Conservation (phyloP, 2,113 vertebrate genomes). For the Amia ocellicauda region DNA sequence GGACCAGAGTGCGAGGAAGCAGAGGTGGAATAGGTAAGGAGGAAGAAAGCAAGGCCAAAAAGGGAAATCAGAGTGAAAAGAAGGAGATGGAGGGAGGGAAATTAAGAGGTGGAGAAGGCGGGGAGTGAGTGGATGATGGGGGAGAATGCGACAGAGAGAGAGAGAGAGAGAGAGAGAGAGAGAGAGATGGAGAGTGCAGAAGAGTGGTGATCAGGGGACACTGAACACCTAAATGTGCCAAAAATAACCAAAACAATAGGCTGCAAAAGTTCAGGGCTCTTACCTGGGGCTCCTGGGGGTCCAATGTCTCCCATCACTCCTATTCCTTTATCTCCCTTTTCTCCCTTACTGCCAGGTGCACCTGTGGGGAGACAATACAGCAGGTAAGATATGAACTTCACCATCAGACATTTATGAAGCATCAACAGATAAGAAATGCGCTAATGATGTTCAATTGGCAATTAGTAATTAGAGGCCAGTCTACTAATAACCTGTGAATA, state of each 20-base stretch:
- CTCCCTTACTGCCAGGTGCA: slow-evolving; percentile 73
- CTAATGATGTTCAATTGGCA: too few species aligned
- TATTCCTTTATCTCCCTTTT: slow-evolving; percentile 83
- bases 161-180: neutral
- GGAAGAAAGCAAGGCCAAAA: too few species aligned
- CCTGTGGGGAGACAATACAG: slow-evolving; percentile 57
- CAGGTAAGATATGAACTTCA: too few species aligned
- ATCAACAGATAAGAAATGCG: too few species aligned
- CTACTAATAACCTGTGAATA: too few species aligned
- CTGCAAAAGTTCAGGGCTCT: slow-evolving; percentile 3
- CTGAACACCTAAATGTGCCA: slow-evolving; percentile 15
- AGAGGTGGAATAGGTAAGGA: neutral
- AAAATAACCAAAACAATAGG: neutral
- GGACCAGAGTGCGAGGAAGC: neutral
- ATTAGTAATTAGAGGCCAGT: too few species aligned
- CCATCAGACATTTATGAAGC: too few species aligned
- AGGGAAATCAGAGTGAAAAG: too few species aligned
- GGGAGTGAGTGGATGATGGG: too few species aligned
- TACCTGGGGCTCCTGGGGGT: slow-evolving; percentile 85
- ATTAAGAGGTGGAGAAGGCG: too few species aligned
- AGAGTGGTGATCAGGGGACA: too few species aligned
- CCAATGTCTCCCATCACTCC: slow-evolving; percentile 86
- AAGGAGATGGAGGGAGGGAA: neutral
- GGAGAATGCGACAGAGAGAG: too few species aligned
- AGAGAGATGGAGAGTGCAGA: neutral